phyloP scores from a whole-genome alignment of 2,888 invertebrate species.

The Drosophila nigritarsus region DNA sequence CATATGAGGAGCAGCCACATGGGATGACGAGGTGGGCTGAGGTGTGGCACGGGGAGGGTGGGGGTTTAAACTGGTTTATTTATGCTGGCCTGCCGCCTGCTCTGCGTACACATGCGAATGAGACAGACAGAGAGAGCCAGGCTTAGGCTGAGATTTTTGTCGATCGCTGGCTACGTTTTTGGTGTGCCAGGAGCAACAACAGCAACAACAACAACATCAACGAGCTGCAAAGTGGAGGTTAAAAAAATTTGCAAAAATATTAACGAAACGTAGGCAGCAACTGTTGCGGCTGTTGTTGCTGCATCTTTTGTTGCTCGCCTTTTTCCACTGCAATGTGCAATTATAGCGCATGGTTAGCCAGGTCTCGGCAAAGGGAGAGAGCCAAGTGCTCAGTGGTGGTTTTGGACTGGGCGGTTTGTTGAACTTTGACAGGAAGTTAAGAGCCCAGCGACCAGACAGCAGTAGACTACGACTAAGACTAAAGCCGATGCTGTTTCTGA shows the following conservation, averaged over 20 bases:
- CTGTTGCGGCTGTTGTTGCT: conserved; percentile 52
- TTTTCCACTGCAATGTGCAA: conserved; percentile 78
- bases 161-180: conserved; percentile 55
- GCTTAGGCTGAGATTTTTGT: conserved; percentile 52
- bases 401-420: conserved; percentile 76
- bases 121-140: conserved; percentile 8
- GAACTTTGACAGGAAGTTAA: conserved; percentile 78
- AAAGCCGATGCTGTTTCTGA: conserved; percentile 26
- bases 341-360: conserved; percentile 66
- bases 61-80: conserved; percentile 62
- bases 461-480: conserved; percentile 63
- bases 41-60: background rate
- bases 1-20: conserved; percentile 49
- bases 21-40: background rate
- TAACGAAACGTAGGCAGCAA: conserved; percentile 78
- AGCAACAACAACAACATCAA: conserved; percentile 29
- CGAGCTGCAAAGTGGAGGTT: conserved; percentile 78
- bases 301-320: conserved; percentile 64
- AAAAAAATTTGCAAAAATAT: conserved; percentile 79
- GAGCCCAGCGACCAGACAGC: conserved; percentile 53
- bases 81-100: conserved; percentile 36
- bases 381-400: conserved; percentile 52
- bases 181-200: conserved; percentile 57
- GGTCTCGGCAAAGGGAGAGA: background rate
- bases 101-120: conserved; percentile 67